Percentiles rank a stretch among this genome's conserved stretches.
phyloP scores from a whole-genome alignment of 2,113 vertebrate genomes.

The Tetrax tetrax region DNA sequence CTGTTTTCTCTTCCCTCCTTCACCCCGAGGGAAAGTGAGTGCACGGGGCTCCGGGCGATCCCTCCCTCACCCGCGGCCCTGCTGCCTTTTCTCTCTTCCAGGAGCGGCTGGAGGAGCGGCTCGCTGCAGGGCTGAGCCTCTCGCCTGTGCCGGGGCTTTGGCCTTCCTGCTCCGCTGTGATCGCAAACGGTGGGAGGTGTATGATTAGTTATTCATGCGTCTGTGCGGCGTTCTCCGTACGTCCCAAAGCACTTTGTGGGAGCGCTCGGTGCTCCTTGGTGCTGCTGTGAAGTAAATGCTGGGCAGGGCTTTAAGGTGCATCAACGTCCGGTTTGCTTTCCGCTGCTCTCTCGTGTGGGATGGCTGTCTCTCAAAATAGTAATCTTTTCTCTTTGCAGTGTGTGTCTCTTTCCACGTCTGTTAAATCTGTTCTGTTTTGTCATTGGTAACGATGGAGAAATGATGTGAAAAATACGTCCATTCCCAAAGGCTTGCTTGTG shows the following conservation, averaged over 20 bases:
- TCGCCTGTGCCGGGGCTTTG: rapidly evolving
- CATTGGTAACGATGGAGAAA: neutral
- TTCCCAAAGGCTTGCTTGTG: neutral
- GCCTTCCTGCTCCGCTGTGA: neutral
- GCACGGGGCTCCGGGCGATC: neutral
- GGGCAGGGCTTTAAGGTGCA: neutral
- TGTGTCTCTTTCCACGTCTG: neutral
- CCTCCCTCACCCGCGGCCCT: neutral
- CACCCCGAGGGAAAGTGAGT: neutral
- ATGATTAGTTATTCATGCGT: neutral
- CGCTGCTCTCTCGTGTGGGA: slow-evolving; percentile 28
- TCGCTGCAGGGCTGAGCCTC: neutral
- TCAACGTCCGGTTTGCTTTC: neutral
- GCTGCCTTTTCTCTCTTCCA: neutral
- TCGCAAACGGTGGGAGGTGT: neutral
- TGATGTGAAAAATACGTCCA: neutral
- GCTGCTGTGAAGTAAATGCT: neutral
- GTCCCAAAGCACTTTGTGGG: neutral
- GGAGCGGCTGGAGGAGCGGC: rapidly evolving
- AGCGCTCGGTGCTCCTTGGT: neutral
- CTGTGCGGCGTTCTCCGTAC: rapidly evolving
- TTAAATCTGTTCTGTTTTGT: neutral
- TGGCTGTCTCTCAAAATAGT: slow-evolving; percentile 43
- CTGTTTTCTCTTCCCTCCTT: neutral
- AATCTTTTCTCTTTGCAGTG: neutral